Evolutionary conservation across 2,113 vertebrate genomes (phyloP), one percentile per base, ranked within the genome.

Genomic region (Amphiprion ocellaris): DNA sequence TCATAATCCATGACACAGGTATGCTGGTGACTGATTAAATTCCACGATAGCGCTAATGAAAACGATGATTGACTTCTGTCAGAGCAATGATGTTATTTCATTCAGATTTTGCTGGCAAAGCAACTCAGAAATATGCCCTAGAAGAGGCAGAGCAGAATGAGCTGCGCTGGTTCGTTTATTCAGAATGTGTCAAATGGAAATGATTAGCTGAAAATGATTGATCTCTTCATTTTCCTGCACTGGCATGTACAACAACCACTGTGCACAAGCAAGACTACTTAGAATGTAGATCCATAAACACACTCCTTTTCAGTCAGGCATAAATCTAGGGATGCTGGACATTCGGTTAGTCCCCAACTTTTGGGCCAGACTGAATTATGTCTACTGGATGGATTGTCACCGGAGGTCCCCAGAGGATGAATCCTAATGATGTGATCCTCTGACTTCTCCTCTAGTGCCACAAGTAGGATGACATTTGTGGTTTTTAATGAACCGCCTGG

Each of bases 1-100:
- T 81, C 26, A 70, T 68, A 67, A 81, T 89, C 68, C 69, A 69
- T n/a, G 21, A 69, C 66, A 74, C 46, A 33, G 26, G 10, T 52
- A 24, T 58, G 8, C 4, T 15, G 12, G 5, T 30, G 72, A 76
- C 74, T 78, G 68, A 81, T 30, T 79, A 24, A 66, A 70, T 69
- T 74, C 19, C 39, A 50, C 30, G 39, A 28, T 0, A 69, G n/a
- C 47, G 59, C 67, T 61, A 80, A 70, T 54, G 47, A 79, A 79
- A 85, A 82, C 53, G 61, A 56, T 63, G 67, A 70, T 33, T 66
- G 65, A 80, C 19, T 37, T 50, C 9, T 14, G 62, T 9, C 21
- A 14, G 55, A 16, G 52, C 44, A 8, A 69, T 75, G 24, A 69
- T 14, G 30, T 59, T 30, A 21, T 59, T 76, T 75, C 58, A 17